A percentile compares a stretch with the other conserved stretches of the same genome.
Evolutionary conservation across 2,113 vertebrate species (phyloP).

Genomic region (Chionodraco myersi): DNA sequence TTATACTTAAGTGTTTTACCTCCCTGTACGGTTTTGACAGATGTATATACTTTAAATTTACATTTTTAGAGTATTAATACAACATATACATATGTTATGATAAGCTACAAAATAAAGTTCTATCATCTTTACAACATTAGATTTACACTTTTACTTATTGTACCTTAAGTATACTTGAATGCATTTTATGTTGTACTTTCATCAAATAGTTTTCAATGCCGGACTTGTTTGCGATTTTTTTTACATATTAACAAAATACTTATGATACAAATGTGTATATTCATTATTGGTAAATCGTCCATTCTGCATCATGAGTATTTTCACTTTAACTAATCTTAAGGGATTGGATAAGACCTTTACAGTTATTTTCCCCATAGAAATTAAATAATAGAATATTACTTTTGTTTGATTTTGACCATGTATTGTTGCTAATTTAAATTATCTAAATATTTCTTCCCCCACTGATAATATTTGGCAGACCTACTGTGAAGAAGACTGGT

Average conservation of each 20-base stretch:
- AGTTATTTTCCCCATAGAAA: background rate
- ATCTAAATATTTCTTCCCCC: background rate
- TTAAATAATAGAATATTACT: too few species aligned
- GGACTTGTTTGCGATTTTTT: too few species aligned
- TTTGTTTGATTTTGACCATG: background rate
- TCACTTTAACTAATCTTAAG: background rate
- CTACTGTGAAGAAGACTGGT: conserved; percentile 84
- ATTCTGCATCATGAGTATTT: background rate
- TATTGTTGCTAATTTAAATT: background rate
- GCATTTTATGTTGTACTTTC: too few species aligned
- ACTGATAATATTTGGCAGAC: conserved; percentile 70
- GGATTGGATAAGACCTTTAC: background rate
- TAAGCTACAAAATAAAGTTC: background rate
- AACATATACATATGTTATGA: background rate
- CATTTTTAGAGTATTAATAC: background rate
- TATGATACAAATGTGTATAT: background rate
- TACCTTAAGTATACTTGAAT: too few species aligned
- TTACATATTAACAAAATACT: too few species aligned
- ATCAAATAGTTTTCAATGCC: too few species aligned
- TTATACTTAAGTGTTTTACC: background rate
- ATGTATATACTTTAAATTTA: background rate
- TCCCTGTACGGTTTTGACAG: background rate
- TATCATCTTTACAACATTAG: background rate
- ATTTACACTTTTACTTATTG: too few species aligned
- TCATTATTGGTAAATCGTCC: background rate